These are phyloP conservation scores for Erythrolamprus reginae DNA, from an alignment of 2,113 vertebrate genomes.

Conservation along the genomic window DNA sequence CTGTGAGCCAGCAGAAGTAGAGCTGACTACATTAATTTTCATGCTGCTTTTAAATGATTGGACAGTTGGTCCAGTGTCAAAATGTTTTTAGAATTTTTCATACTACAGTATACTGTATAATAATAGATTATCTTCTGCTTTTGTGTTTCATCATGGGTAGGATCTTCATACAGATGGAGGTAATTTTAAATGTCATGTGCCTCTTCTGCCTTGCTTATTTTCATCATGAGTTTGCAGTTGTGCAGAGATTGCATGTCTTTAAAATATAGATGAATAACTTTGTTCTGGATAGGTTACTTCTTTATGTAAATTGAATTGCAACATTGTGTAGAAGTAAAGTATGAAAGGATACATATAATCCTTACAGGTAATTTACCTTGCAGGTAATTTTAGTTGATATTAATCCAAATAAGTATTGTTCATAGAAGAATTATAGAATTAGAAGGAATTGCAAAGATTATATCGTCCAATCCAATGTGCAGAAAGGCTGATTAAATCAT, in stretches of 20 bases:
- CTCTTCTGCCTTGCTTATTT: neutral
- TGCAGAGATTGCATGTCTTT: neutral
- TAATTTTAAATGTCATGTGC: neutral
- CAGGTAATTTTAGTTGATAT: too few relatives aligned
- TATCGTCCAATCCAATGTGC: too few relatives aligned
- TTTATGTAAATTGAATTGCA: neutral
- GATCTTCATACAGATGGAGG: neutral
- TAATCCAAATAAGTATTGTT: too few relatives aligned
- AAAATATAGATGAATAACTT: neutral
- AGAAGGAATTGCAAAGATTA: too few relatives aligned
- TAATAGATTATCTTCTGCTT: neutral
- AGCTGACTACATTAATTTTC: neutral
- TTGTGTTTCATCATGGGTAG: neutral
- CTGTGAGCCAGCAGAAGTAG: neutral
- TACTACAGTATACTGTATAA: neutral
- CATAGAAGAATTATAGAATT: too few relatives aligned
- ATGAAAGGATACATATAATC: too few relatives aligned
- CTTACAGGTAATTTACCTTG: too few relatives aligned
- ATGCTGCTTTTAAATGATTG: neutral
- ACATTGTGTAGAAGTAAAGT: neutral
- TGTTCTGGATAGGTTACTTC: neutral
- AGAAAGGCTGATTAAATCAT: too few relatives aligned
- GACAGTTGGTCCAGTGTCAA: neutral
- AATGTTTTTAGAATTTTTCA: neutral
- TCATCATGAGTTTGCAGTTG: neutral